Evolutionary conservation across 92 coral and sea anemone species (phyloP).

Genomic region (Metridium senile): DNA sequence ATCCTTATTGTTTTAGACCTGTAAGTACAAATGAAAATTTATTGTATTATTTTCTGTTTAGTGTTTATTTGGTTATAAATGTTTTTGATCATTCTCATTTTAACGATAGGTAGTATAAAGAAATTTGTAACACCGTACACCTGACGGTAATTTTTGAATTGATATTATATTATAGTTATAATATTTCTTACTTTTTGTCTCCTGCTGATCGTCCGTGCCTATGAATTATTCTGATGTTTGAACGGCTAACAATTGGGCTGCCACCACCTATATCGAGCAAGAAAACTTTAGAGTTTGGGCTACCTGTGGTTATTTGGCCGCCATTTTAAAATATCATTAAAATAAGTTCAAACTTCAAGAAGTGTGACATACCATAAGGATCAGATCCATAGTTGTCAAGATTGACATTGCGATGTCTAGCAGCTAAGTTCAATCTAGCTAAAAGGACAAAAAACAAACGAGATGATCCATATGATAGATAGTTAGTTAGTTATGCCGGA

Average conservation of each 20-base stretch:
- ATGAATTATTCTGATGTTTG: slow-evolving; percentile 17
- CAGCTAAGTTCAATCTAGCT: slow-evolving; percentile 68
- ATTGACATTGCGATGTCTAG: slow-evolving; percentile 75
- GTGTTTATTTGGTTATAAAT: no score
- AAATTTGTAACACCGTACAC: no score
- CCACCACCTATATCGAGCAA: slow-evolving; percentile 51
- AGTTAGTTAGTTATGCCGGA: not conserved
- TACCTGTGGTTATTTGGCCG: not conserved
- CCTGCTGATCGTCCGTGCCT: slow-evolving; percentile 38
- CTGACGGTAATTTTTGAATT: no score
- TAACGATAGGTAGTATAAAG: no score
- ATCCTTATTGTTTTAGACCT: slow-evolving; percentile 18
- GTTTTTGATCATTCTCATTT: no score
- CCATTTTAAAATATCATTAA: no score
- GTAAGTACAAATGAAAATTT: not conserved
- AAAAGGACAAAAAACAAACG: not conserved
- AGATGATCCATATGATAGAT: not conserved
- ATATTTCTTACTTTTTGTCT: slow-evolving; percentile 9
- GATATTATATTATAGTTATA: no score
- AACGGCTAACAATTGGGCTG: slow-evolving; percentile 66
- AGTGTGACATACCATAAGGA: slow-evolving; percentile 54
- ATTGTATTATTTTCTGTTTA: not conserved
- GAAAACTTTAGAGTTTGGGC: not conserved
- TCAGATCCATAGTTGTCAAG: slow-evolving; percentile 67
- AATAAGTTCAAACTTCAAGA: not conserved